Evolutionary conservation across 2,113 vertebrate species (phyloP).

Genomic region (Ictalurus furcatus): DNA sequence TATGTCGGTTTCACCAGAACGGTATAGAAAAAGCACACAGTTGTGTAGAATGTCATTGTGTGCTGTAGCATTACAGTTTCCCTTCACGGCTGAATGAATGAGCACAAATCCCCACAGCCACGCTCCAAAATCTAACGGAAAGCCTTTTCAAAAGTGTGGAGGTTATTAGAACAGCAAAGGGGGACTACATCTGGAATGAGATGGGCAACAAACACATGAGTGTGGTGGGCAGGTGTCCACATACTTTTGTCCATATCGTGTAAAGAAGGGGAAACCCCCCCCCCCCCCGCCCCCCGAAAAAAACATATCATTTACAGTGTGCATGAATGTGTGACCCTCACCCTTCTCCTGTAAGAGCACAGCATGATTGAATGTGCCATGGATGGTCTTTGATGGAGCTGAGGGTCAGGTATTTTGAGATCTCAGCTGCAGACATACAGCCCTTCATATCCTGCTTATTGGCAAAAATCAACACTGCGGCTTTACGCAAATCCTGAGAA

Average conservation of each 20-base stretch:
- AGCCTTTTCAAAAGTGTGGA: neutral
- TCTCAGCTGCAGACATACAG: slow-evolving; percentile 95
- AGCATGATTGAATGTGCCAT: slow-evolving; percentile 99
- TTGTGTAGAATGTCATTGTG: neutral
- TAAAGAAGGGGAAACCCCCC: neutral
- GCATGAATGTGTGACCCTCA: slow-evolving; percentile 54
- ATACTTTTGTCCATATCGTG: neutral
- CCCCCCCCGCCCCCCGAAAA: too few relatives aligned
- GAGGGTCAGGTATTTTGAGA: slow-evolving; percentile 94
- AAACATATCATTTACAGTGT: too few relatives aligned
- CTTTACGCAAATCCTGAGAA: slow-evolving; percentile 88
- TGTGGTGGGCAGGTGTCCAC: neutral
- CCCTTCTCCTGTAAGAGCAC: slow-evolving; percentile 96
- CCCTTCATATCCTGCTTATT: slow-evolving; percentile 99
- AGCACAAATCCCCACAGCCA: neutral
- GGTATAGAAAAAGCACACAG: neutral
- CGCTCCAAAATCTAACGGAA: neutral
- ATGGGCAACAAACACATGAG: neutral
- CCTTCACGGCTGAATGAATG: neutral
- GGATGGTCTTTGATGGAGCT: slow-evolving; percentile 97
- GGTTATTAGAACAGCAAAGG: neutral
- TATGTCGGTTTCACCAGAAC: neutral
- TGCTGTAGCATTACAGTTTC: neutral
- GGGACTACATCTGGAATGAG: neutral
- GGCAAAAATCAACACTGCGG: slow-evolving; percentile 93